Percentiles rank a stretch among this genome's conserved stretches.
phyloP scores from a whole-genome alignment of 2,888 invertebrate species.

The Eupithecia dodoneata region DNA sequence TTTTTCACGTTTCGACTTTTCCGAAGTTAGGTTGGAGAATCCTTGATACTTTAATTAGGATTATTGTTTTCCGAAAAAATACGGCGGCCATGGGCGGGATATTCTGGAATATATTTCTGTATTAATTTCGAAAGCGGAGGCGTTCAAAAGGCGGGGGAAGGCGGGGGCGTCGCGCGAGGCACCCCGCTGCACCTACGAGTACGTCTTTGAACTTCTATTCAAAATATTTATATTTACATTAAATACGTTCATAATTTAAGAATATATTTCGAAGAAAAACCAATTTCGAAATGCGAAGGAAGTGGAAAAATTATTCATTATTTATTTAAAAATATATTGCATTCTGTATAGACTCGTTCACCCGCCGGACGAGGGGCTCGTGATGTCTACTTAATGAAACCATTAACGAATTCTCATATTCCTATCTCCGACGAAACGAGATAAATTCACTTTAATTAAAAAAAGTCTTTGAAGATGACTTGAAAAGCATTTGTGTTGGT shows the following conservation, averaged over 20 bases:
- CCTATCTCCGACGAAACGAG: constrained; percentile 17
- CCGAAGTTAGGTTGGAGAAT: background rate
- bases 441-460: constrained; percentile 30
- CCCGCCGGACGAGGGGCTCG: background rate
- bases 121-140: constrained; percentile 5
- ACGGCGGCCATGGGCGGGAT: background rate
- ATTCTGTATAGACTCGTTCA: background rate
- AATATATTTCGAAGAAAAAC: background rate
- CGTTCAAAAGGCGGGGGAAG: background rate
- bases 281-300: background rate
- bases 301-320: no score
- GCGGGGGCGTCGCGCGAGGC: background rate
- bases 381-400: constrained; percentile 24
- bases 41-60: background rate
- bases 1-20: background rate
- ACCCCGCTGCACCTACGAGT: background rate
- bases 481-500: constrained; percentile 15
- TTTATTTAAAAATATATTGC: background rate
- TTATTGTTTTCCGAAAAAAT: background rate
- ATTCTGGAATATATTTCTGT: constrained; percentile 14
- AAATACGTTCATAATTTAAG: background rate
- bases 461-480: constrained; percentile 18
- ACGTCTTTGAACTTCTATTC: background rate
- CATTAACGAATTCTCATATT: constrained; percentile 29
- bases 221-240: background rate